Percentiles rank a stretch among this genome's conserved stretches.
Evolutionary conservation across 2,888 invertebrate genomes (phyloP).

Genomic region (Cryptus armator): DNA sequence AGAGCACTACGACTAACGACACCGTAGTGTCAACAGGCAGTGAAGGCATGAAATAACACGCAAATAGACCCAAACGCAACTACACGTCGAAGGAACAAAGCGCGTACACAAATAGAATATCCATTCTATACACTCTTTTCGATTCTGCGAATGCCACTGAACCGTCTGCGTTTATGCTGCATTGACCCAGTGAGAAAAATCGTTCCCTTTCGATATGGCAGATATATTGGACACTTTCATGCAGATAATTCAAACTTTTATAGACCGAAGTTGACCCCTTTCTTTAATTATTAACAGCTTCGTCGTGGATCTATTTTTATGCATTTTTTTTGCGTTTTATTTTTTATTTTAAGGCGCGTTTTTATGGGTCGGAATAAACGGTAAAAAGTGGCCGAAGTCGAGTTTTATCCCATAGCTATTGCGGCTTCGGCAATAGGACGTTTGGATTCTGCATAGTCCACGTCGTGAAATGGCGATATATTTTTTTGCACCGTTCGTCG

Average conservation of each 20-base stretch:
- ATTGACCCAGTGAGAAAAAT: background rate
- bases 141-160: background rate
- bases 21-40: conserved; percentile 37
- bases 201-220: background rate
- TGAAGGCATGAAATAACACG: conserved; percentile 52
- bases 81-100: conserved; percentile 21
- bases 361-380: background rate
- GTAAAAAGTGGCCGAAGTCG: background rate
- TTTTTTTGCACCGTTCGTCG: conserved; percentile 41
- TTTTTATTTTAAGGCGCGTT: no score
- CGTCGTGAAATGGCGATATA: conserved; percentile 24
- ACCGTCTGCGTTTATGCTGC: background rate
- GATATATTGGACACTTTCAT: background rate
- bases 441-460: background rate
- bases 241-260: no score
- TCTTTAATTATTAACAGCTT: no score
- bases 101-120: background rate
- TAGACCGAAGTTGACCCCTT: no score
- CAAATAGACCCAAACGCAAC: conserved; percentile 38
- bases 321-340: no score
- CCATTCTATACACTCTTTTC: conserved; percentile 10
- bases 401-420: background rate
- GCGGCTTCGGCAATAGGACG: background rate
- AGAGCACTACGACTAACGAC: conserved; percentile 18
- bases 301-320: no score